Base-by-base conservation (phyloP, 23 tunicate species). In the Halocynthia aurantium region DNA sequence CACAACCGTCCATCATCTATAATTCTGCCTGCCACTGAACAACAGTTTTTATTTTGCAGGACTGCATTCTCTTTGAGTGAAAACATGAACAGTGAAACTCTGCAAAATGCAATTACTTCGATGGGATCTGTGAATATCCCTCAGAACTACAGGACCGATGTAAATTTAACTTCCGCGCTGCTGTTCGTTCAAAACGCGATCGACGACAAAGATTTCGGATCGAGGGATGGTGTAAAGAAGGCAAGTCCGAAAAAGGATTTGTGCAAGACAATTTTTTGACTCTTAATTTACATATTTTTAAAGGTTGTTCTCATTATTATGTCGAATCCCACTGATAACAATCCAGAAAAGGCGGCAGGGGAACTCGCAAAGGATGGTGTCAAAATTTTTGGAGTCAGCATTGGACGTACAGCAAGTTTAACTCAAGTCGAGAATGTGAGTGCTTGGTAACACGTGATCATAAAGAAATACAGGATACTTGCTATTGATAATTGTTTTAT, bases 251-350 rank as follows among this genome's bases (percentile, higher is more conserved):
- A 15, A 60, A 60, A 18, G 17, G 2, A 15, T 60, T n/a, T 4
- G 64, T 60, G 18, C n/a, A 15, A 15, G 64, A n/a, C 64, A 60
- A 15, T n/a, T 60, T 15, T 18, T 60, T 60, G 4, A 15, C 17
- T 60, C 44, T n/a, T n/a, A n/a, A n/a, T n/a, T n/a, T 60, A 18
- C 64, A 0, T 67, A 1, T 10, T 67, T 67, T 49, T 5, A 21
- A 67, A 65, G 70, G 70, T 65, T 15, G 10, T 74, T 10, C n/a
- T 74, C 20, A 74, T 54, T 15, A 74, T 74, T 54, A 54, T 74
- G 78, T 74, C 78, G 15, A 74, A 74, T 74, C 78, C 78, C 18
- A 56, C 56, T 64, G 56, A 44, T 12, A 64, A 52, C 63, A 54
- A 20, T n/a, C 22, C 78, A 0, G 15, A 54, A 8, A 5, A 74